phyloP scores from a whole-genome alignment of 2,113 vertebrate genomes.

The Lampris megalopsis region DNA sequence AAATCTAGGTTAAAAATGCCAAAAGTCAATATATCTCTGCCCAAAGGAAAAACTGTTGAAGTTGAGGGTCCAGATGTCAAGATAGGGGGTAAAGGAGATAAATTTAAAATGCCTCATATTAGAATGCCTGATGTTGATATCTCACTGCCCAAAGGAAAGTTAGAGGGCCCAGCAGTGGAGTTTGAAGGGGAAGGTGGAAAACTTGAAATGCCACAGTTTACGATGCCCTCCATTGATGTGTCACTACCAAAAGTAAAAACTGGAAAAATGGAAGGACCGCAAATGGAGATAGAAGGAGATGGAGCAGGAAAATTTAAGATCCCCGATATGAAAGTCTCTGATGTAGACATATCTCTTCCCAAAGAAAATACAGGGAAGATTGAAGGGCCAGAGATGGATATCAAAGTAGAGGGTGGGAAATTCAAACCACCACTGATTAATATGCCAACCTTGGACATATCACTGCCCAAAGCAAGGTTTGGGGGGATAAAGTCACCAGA shows the following conservation, averaged over 20 bases:
- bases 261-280: slow-evolving; percentile 45
- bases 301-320: slow-evolving; percentile 41
- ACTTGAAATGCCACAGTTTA: slow-evolving; percentile 56
- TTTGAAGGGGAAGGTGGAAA: slow-evolving; percentile 27
- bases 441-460: slow-evolving; percentile 62
- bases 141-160: slow-evolving; percentile 30
- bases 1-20: slow-evolving; percentile 53
- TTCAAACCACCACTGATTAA: slow-evolving; percentile 44
- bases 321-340: slow-evolving; percentile 55
- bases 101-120: slow-evolving; percentile 55
- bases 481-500: slow-evolving; percentile 38
- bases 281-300: slow-evolving; percentile 35
- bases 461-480: slow-evolving; percentile 56
- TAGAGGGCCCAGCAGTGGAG: slow-evolving; percentile 17
- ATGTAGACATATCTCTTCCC: slow-evolving; percentile 63
- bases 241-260: slow-evolving; percentile 55
- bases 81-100: slow-evolving; percentile 50
- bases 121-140: slow-evolving; percentile 45
- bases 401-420: slow-evolving; percentile 27
- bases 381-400: slow-evolving; percentile 7
- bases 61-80: slow-evolving; percentile 40
- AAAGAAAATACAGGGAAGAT: slow-evolving; percentile 35
- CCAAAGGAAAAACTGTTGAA: slow-evolving; percentile 38
- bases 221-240: slow-evolving; percentile 67
- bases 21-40: slow-evolving; percentile 52